These are phyloP conservation scores for Ruditapes philippinarum DNA, from an alignment of 1,140 invertebrate genomes.

Conservation along the genomic window DNA sequence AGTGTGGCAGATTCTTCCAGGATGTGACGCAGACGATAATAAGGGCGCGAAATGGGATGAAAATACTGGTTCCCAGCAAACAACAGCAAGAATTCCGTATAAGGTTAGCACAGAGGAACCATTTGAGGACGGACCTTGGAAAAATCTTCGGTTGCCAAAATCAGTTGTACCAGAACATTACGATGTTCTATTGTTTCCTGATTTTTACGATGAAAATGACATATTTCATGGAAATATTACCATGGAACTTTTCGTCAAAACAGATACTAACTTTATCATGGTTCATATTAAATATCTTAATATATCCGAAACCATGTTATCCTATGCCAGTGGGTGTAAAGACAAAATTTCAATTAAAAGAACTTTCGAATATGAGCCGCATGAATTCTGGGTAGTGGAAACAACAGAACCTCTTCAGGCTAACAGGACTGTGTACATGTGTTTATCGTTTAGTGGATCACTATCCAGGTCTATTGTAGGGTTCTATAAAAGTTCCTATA, in stretches of 20 bases:
- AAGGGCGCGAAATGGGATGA: not conserved
- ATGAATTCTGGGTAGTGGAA: slow-evolving; percentile 91
- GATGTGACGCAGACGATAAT: slow-evolving; percentile 7
- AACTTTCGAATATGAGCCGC: slow-evolving; percentile 87
- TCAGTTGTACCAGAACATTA: slow-evolving; percentile 91
- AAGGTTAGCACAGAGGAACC: slow-evolving; percentile 1
- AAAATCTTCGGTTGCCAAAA: slow-evolving; percentile 89
- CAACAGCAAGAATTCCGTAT: not conserved
- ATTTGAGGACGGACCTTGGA: slow-evolving; percentile 82
- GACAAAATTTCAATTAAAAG: slow-evolving; percentile 74
- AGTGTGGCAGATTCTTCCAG: slow-evolving; percentile 69
- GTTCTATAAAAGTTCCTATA: slow-evolving; percentile 93
- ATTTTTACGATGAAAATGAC: slow-evolving; percentile 85
- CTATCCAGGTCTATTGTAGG: slow-evolving; percentile 91
- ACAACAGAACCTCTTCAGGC: slow-evolving; percentile 85
- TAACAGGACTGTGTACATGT: slow-evolving; percentile 77
- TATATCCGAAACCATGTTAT: slow-evolving; percentile 76
- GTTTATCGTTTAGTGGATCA: slow-evolving; percentile 90
- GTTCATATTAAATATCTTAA: slow-evolving; percentile 85
- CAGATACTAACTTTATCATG: slow-evolving; percentile 82
- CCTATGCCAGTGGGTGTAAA: slow-evolving; percentile 6
- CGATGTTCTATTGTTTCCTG: slow-evolving; percentile 91
- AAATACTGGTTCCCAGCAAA: not conserved
- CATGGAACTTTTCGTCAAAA: slow-evolving; percentile 76
- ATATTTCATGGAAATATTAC: slow-evolving; percentile 81